These are phyloP conservation scores for Bubo bubo DNA, from an alignment of 2,113 vertebrate genomes.

Conservation along the genomic window DNA sequence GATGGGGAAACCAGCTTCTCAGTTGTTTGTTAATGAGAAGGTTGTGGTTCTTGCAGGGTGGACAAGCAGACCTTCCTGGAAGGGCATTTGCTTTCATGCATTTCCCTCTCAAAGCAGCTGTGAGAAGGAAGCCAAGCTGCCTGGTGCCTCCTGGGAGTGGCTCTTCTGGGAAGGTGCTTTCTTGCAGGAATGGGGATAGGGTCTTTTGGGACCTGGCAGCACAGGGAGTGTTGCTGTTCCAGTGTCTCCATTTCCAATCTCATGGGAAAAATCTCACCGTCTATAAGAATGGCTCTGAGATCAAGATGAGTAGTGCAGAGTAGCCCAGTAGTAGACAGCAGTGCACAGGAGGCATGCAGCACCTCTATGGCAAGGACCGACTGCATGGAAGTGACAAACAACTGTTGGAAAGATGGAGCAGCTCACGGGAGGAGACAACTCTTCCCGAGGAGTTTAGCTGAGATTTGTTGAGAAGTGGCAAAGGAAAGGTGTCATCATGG, in stretches of 20 bases:
- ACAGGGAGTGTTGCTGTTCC: neutral
- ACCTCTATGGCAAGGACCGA: neutral
- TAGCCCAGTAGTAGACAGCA: neutral
- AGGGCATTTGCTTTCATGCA: neutral
- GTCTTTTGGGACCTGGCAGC: neutral
- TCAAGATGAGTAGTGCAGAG: neutral
- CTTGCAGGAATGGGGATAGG: too few relatives aligned
- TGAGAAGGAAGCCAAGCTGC: neutral
- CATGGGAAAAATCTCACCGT: neutral
- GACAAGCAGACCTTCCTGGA: neutral
- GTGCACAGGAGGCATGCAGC: neutral
- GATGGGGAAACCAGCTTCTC: neutral
- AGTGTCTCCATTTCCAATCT: neutral
- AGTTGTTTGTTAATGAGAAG: neutral
- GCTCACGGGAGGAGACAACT: fast-evolving
- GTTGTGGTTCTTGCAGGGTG: neutral
- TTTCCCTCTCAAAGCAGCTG: neutral
- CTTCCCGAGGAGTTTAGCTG: fast-evolving
- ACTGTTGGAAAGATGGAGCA: neutral
- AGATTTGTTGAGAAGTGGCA: neutral
- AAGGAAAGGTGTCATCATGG: neutral
- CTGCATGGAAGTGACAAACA: neutral
- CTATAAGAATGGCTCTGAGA: neutral
- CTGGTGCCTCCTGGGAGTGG: neutral
- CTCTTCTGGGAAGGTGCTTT: neutral